These are phyloP conservation scores for Drosophila ananassae DNA, from an alignment of 1,140 invertebrate genomes.

Conservation along the genomic window DNA sequence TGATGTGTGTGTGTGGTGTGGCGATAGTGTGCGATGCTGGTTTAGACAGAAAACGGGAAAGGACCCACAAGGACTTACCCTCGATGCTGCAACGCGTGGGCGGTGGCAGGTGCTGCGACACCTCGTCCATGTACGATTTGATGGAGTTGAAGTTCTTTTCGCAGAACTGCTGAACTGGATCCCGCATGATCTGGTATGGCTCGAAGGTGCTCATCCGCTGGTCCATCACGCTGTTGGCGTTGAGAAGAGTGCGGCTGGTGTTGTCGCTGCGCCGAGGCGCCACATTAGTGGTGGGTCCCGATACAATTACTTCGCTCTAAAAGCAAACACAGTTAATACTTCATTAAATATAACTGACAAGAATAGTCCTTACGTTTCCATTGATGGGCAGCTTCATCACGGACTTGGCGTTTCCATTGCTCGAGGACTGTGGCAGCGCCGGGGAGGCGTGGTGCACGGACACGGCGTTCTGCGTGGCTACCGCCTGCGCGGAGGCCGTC, in stretches of 20 bases:
- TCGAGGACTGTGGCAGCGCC: conserved; percentile 68
- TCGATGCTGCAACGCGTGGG: conserved; percentile 96
- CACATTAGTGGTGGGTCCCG: conserved; percentile 86
- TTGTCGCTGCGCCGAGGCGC: conserved; percentile 88
- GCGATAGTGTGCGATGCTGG: conserved; percentile 28
- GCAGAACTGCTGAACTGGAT: conserved; percentile 96
- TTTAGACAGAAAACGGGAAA: conserved; percentile 23
- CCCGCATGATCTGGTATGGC: conserved; percentile 92
- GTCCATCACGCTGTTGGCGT: conserved; percentile 86
- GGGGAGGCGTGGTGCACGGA: conserved; percentile 83
- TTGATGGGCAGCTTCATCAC: conserved; percentile 82
- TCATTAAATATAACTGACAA: not conserved
- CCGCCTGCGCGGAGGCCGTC: not conserved
- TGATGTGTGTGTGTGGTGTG: conserved; percentile 51
- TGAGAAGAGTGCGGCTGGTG: conserved; percentile 89
- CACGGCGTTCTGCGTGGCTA: conserved; percentile 63
- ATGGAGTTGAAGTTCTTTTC: conserved; percentile 97
- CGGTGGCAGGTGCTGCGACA: conserved; percentile 92
- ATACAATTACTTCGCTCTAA: conserved; percentile 83
- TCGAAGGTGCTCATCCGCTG: conserved; percentile 94
- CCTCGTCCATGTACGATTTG: conserved; percentile 94
- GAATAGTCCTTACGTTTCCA: conserved; percentile 59
- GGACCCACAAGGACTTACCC: conserved; percentile 85
- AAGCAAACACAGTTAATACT: not conserved
- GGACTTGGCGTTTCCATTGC: conserved; percentile 81